These are phyloP conservation scores for Drosophila aff. DNA, from an alignment of 1,140 invertebrate species.

Conservation along the genomic window DNA sequence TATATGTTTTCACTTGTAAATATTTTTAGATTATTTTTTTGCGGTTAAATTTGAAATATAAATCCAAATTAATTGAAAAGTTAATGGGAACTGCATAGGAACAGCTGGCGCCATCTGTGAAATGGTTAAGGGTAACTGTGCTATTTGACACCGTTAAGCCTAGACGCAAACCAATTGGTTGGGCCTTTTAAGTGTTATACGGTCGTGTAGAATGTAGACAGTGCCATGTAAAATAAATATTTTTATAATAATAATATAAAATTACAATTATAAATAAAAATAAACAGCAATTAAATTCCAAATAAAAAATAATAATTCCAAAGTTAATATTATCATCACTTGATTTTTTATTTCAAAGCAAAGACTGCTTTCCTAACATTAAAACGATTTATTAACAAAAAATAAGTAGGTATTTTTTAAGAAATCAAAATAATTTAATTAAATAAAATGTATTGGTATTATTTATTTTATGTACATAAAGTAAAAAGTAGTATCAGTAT, in stretches of 20 bases:
- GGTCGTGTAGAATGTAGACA: background rate
- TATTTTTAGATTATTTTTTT: background rate
- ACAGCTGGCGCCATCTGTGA: conserved; percentile 62
- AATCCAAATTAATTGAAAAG: background rate
- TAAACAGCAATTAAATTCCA: too few relatives aligned
- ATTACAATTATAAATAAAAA: background rate
- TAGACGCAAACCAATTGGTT: conserved; percentile 30
- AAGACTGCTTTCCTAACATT: too few relatives aligned
- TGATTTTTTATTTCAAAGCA: too few relatives aligned
- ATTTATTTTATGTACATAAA: too few relatives aligned
- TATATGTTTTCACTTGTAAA: background rate
- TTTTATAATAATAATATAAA: background rate
- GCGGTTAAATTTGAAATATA: background rate
- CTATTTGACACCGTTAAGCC: conserved; percentile 29
- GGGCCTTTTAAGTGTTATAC: conserved; percentile 6
- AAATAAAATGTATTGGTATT: too few relatives aligned
- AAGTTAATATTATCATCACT: too few relatives aligned
- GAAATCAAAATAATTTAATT: too few relatives aligned
- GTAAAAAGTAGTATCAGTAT: too few relatives aligned
- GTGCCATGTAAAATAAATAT: background rate
- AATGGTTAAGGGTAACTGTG: conserved; percentile 19
- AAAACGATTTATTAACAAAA: too few relatives aligned
- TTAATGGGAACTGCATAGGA: fast-evolving
- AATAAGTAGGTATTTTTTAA: too few relatives aligned
- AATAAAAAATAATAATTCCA: too few relatives aligned